phyloP scores from a whole-genome alignment of 1,140 invertebrate species.

The Drosophila melanogaster region Release_6_plus_ISO1_MT NT_033779.5:3720001-3720500 shows the following conservation, averaged over 20 bases:
- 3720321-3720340: not conserved
- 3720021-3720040: constrained; percentile 57
- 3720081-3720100: constrained; percentile 77
- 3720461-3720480: constrained; percentile 49
- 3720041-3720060: constrained; percentile 51
- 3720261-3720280: not conserved
- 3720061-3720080: constrained; percentile 40
- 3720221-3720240: constrained; percentile 32
- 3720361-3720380: constrained; percentile 23
- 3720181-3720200: constrained; percentile 34
- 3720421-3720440: constrained; percentile 46
- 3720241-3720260: constrained; percentile 60
- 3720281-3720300: constrained; percentile 23
- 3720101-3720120: constrained; percentile 80
- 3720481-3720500: constrained; percentile 36
- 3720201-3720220: constrained; percentile 24
- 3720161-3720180: constrained; percentile 19
- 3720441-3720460: constrained; percentile 38
- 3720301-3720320: constrained; percentile 30
- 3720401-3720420: constrained; percentile 56
- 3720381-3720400: constrained; percentile 15
- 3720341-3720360: constrained; percentile 7
- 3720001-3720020: constrained; percentile 69
- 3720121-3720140: constrained; percentile 51
- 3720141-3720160: constrained; percentile 34